Base-by-base conservation (phyloP, 2,797 vertebrate genomes). In the Gymnoscopelus microlampas region DNA sequence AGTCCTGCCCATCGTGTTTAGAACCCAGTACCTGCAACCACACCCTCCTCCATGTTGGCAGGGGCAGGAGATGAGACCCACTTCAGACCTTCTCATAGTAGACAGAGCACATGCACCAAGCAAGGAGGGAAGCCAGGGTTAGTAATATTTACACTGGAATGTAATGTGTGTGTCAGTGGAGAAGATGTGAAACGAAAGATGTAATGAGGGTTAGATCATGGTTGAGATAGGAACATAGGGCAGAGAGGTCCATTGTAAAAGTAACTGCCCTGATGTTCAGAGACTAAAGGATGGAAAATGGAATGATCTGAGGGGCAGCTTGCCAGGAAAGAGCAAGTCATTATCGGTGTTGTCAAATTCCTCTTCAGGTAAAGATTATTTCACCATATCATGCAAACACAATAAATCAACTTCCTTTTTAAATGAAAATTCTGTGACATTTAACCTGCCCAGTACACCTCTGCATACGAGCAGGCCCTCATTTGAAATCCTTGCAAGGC, bases 1-100 rank as follows among this genome's bases (percentile, higher is more conserved):
- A 14, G 83, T 73, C 87, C 88, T 72, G 77, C 90, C 88, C 85
- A 11, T 67, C 66, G 65, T 74, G 39, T 10, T 63, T 35, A 26
- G 53, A 54, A 10, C 67, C 61, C 59, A 69, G 19, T 66, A 76
- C 49, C 70, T 62, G 53, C 70, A 63, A 32, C 49, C 39, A 10
- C 54, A 39, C 24, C 60, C 66, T 54, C 15, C 63, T 70, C 29
- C 14, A 5, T 68, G 10, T 48, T n/a, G 13, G 15, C 49, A 23
- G 23, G 29, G 58, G 7, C 59, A 48, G 39, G 23, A 15, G 39
- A 15, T 7, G 26, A 64, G 39, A 12, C 55, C 66, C 50, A 72
- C 58, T 60, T 63, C 59, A 32, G 53, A 44, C 60, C 32, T 57
- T 70, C 76, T 78, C 65, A 44, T 6, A 35, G 1, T 5, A 32